Evolutionary conservation across 2,888 invertebrate genomes (phyloP).

Genomic region (Lucinisca nassula): DNA sequence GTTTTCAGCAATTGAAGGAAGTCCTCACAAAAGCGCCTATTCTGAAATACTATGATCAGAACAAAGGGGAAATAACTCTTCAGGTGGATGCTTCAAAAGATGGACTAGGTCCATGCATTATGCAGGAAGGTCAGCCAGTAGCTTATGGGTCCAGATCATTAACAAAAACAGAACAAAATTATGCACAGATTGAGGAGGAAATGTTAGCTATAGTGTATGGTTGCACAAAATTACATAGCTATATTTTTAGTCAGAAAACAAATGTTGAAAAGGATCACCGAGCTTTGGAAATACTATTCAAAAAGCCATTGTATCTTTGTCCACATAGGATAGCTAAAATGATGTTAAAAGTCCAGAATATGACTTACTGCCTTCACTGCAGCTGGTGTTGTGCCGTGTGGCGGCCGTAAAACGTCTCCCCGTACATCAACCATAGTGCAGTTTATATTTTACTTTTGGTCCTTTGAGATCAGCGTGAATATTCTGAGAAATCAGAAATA

Average conservation of each 20-base stretch:
- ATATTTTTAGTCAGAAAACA: constrained; percentile 59
- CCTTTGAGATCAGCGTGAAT: too few relatives aligned
- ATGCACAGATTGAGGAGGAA: constrained; percentile 72
- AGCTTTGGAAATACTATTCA: constrained; percentile 62
- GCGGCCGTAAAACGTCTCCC: too few relatives aligned
- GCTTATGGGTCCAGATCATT: constrained; percentile 66
- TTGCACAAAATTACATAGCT: constrained; percentile 62
- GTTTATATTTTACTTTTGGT: too few relatives aligned
- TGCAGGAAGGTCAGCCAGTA: constrained; percentile 64
- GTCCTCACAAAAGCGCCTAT: constrained; percentile 35
- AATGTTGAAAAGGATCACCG: constrained; percentile 69
- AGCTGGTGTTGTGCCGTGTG: too few relatives aligned
- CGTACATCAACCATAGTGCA: too few relatives aligned
- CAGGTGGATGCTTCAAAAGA: too few relatives aligned
- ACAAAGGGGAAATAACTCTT: constrained; percentile 39
- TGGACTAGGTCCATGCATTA: constrained; percentile 58
- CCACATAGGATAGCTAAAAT: constrained; percentile 68
- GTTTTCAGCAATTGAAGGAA: constrained; percentile 38
- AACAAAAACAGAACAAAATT: constrained; percentile 61
- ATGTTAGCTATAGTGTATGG: constrained; percentile 62
- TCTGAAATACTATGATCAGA: constrained; percentile 31
- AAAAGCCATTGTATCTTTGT: constrained; percentile 61
- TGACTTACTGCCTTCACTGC: too few relatives aligned
- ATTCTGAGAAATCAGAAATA: too few relatives aligned
- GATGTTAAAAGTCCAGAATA: constrained; percentile 68